A percentile compares a stretch with the other conserved stretches of the same genome.
These are phyloP conservation scores for Augochlora pura DNA, from an alignment of 1,140 invertebrate genomes.

Conservation along the genomic window DNA sequence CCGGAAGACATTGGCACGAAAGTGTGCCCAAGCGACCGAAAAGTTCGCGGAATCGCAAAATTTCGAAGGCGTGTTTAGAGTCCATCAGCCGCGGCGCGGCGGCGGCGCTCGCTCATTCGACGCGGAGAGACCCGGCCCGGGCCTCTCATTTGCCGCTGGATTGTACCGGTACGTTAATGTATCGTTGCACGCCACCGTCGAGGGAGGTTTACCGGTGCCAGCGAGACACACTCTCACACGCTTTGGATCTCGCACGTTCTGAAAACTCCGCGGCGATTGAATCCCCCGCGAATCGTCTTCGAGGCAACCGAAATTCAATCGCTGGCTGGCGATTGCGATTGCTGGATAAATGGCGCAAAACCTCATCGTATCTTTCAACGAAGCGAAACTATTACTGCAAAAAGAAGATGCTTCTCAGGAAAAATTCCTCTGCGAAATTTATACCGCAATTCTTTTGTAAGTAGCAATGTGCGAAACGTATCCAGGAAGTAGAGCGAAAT, in stretches of 20 bases:
- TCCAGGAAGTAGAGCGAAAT: too few species aligned
- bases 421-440: too few species aligned
- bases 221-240: constrained; percentile 70
- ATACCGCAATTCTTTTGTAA: too few species aligned
- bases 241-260: constrained; percentile 20
- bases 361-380: too few species aligned
- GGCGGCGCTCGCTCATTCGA: constrained; percentile 68
- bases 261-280: constrained; percentile 28
- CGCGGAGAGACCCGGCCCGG: constrained; percentile 66
- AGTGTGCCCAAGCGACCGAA: constrained; percentile 53
- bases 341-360: too few species aligned
- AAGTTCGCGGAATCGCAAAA: constrained; percentile 76
- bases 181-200: constrained; percentile 73
- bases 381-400: not conserved
- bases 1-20: not conserved
- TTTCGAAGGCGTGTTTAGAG: constrained; percentile 76
- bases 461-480: too few species aligned
- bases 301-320: not conserved
- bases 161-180: constrained; percentile 77
- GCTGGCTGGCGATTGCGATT: not conserved
- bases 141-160: constrained; percentile 76
- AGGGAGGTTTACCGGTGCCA: constrained; percentile 72
- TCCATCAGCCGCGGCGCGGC: constrained; percentile 72
- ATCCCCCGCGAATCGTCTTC: too few species aligned
- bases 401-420: too few species aligned